phyloP scores from a whole-genome alignment of 2,797 vertebrate species.

The Poecile montanus region DNA sequence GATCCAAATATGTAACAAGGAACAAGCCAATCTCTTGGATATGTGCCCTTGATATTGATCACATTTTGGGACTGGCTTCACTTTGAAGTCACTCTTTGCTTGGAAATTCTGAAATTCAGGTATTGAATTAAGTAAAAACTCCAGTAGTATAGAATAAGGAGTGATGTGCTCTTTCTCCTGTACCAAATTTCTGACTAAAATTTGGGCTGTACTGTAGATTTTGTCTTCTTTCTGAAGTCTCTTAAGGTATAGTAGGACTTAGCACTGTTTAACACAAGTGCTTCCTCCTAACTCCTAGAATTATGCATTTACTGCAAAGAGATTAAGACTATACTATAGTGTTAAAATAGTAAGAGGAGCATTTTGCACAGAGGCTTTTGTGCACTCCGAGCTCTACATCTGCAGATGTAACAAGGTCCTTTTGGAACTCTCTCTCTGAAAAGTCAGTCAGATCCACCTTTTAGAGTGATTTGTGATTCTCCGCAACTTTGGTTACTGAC shows the following conservation, averaged over 20 bases:
- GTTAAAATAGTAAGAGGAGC: background rate
- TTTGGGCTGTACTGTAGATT: background rate
- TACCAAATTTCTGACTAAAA: background rate
- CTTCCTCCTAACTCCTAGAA: background rate
- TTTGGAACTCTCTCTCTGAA: background rate
- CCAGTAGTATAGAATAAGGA: accelerated
- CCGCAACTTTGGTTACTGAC: accelerated
- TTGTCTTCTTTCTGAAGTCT: background rate
- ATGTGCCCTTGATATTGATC: background rate
- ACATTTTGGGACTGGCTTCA: background rate
- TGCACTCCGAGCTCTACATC: background rate
- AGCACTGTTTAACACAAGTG: background rate
- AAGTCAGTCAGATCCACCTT: background rate
- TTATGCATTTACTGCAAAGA: background rate
- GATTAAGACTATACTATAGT: background rate
- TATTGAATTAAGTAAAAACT: background rate
- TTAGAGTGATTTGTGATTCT: background rate
- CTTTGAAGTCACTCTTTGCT: background rate
- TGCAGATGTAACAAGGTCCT: background rate
- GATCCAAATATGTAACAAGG: background rate
- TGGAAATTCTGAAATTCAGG: background rate
- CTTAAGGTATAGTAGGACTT: background rate
- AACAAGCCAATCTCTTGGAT: background rate
- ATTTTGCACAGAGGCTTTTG: background rate
- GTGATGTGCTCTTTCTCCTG: background rate